These are phyloP conservation scores for Chironomus riparius DNA, from an alignment of 2,888 invertebrate species.

Conservation along the genomic window DNA sequence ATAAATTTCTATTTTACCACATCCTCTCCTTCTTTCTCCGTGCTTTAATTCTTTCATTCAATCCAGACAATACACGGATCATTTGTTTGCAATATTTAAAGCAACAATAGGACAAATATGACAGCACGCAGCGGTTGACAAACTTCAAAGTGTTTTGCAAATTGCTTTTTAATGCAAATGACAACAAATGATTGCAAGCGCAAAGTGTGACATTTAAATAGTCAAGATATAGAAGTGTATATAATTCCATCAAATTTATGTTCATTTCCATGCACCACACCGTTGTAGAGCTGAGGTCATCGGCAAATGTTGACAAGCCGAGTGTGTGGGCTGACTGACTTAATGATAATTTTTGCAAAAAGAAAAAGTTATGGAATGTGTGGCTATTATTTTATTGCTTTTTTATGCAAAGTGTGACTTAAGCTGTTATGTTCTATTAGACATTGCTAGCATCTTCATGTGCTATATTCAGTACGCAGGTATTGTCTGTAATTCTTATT, in stretches of 20 bases:
- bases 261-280: neutral
- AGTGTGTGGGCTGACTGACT: neutral
- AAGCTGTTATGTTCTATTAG: neutral
- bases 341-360: neutral
- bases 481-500: too few species aligned
- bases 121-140: neutral
- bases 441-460: too few species aligned
- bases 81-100: neutral
- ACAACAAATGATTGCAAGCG: conserved; percentile 2
- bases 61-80: neutral
- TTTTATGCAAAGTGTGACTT: neutral
- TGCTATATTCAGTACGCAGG: too few species aligned
- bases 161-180: conserved; percentile 13
- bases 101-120: neutral
- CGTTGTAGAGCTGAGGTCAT: neutral
- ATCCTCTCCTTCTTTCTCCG: too few species aligned
- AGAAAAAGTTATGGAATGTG: neutral
- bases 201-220: conserved; percentile 14
- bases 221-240: neutral
- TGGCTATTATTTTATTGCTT: neutral
- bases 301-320: neutral
- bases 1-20: too few species aligned
- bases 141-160: neutral
- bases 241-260: conserved; percentile 11
- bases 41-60: too few species aligned